Evolutionary conservation across 2,888 invertebrate species (phyloP).

Genomic region (Cartodere bifasciata): DNA sequence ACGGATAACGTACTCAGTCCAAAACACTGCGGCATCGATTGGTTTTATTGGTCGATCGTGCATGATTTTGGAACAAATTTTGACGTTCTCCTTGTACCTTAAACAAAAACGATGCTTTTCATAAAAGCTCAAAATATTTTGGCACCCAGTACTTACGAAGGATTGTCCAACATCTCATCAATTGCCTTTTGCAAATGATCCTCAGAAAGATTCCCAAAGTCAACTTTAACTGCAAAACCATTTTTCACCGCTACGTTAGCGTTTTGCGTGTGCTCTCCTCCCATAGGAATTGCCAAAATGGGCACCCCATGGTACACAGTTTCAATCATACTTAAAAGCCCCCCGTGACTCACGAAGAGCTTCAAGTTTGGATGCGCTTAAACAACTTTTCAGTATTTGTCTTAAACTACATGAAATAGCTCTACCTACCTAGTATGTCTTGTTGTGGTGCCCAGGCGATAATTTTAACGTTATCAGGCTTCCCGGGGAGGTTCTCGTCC

Average conservation of each 20-base stretch:
- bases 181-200: constrained; percentile 29
- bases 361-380: constrained; percentile 3
- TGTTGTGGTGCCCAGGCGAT: constrained; percentile 32
- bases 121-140: too few species aligned
- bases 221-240: constrained; percentile 21
- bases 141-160: constrained; percentile 22
- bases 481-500: constrained; percentile 22
- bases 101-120: too few species aligned
- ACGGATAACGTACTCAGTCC: too few species aligned
- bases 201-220: constrained; percentile 36
- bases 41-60: too few species aligned
- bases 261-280: constrained; percentile 1
- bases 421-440: constrained; percentile 17
- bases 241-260: neutral
- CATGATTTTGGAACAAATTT: too few species aligned
- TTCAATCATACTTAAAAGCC: constrained; percentile 1
- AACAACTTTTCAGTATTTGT: neutral
- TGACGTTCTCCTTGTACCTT: too few species aligned
- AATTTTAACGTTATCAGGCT: constrained; percentile 29
- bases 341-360: neutral
- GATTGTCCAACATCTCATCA: constrained; percentile 33
- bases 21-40: too few species aligned
- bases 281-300: neutral
- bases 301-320: constrained; percentile 2
- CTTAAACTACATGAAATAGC: neutral